A percentile compares a stretch with the other conserved stretches of the same genome.
phyloP scores from a whole-genome alignment of 2,797 vertebrate species.

The Lindbergichthys nudifrons region DNA sequence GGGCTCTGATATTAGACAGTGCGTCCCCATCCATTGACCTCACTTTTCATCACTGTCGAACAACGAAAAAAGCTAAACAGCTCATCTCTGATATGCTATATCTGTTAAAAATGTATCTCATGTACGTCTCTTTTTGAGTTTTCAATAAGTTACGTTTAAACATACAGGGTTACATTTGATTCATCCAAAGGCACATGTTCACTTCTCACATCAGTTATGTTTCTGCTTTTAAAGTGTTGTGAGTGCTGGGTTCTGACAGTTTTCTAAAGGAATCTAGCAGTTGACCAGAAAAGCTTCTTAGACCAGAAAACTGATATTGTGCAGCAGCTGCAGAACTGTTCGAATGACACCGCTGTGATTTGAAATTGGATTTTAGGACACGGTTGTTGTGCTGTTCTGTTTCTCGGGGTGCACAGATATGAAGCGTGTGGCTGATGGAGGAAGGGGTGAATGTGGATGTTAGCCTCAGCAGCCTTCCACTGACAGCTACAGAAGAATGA shows the following conservation, averaged over 20 bases:
- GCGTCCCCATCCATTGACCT: no score
- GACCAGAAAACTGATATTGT: neutral
- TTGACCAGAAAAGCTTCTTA: neutral
- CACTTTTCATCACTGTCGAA: no score
- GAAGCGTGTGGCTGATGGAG: neutral
- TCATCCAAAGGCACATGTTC: neutral
- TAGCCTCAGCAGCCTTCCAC: neutral
- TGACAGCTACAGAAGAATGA: conserved; percentile 13
- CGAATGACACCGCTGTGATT: neutral
- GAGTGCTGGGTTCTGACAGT: neutral
- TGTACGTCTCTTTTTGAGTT: neutral
- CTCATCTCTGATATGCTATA: neutral
- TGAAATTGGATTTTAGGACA: neutral
- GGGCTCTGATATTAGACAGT: no score
- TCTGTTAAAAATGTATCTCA: neutral
- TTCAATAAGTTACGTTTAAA: no score
- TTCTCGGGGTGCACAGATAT: neutral
- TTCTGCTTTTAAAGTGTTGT: neutral
- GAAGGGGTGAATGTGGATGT: conserved; percentile 7
- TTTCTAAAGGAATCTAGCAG: neutral
- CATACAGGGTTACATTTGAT: neutral
- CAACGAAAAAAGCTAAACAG: no score
- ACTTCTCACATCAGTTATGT: neutral
- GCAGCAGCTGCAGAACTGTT: neutral
- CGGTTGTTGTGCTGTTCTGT: neutral